phyloP scores from a whole-genome alignment of 2,888 invertebrate species.

The Pyrrhia umbra region DNA sequence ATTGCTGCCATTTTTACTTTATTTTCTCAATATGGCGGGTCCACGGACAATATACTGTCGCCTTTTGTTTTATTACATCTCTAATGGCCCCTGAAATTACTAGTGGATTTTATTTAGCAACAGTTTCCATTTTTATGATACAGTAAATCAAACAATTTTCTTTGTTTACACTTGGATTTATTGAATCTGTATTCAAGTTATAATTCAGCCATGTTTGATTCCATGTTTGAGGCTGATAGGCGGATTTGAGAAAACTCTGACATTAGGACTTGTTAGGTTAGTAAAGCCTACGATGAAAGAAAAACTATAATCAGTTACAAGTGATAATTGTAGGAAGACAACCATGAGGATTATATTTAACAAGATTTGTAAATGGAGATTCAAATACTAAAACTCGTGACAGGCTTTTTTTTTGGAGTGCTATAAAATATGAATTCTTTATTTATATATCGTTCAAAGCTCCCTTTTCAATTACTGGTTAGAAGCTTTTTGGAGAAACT shows the following conservation, averaged over 20 bases:
- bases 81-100: constrained; percentile 2
- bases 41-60: background rate
- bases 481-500: constrained; percentile 18
- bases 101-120: background rate
- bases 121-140: constrained; percentile 5
- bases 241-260: too few species aligned
- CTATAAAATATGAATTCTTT: background rate
- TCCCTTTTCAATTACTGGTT: constrained; percentile 39
- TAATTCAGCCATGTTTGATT: too few species aligned
- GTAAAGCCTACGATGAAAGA: too few species aligned
- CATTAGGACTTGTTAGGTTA: too few species aligned
- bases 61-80: constrained; percentile 27
- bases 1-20: constrained; percentile 31
- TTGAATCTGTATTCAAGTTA: background rate
- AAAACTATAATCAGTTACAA: too few species aligned
- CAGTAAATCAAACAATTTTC: background rate
- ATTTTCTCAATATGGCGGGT: constrained; percentile 30
- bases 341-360: too few species aligned
- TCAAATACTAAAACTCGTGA: background rate
- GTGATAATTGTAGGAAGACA: too few species aligned
- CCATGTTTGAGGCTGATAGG: too few species aligned
- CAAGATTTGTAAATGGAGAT: background rate
- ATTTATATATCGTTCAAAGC: constrained; percentile 8
- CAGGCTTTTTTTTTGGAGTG: background rate
- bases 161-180: constrained; percentile 2